Evolutionary conservation across 2,888 invertebrate species (phyloP).

Genomic region (Euplagia quadripunctaria): DNA sequence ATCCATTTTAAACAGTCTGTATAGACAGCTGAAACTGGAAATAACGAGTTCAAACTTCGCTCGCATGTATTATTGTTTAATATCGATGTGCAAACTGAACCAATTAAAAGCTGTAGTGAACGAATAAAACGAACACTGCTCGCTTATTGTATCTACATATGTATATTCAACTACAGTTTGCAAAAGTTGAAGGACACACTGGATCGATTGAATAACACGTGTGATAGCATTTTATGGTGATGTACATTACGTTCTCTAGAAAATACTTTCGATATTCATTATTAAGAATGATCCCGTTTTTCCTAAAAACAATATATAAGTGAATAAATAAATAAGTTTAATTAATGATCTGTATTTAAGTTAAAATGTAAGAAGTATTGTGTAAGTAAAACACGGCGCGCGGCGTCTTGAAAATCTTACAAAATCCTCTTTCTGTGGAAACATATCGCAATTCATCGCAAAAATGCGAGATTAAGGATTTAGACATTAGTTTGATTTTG

Average conservation of each 20-base stretch:
- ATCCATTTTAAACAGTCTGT: neutral
- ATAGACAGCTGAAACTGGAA: neutral
- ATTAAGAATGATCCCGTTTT: no score
- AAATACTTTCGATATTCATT: no score
- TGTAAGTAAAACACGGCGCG: no score
- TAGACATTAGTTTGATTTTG: no score
- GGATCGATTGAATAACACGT: neutral
- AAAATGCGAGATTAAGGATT: no score
- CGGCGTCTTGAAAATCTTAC: no score
- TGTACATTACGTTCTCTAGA: neutral
- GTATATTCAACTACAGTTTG: slow-evolving; percentile 6
- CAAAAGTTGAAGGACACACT: neutral
- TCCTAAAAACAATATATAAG: no score
- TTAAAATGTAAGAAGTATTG: no score
- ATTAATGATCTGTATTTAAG: no score
- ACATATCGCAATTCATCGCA: no score
- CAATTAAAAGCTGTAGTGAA: slow-evolving; percentile 9
- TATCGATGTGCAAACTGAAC: neutral
- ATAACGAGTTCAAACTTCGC: neutral
- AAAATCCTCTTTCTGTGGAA: no score
- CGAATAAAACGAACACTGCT: neutral
- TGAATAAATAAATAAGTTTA: no score
- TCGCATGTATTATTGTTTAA: slow-evolving; percentile 8
- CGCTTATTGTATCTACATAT: slow-evolving; percentile 10
- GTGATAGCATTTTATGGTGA: neutral